Evolutionary conservation across 2,113 vertebrate species (phyloP), one percentile per base, ranked within the genome.

Genomic region (Plecturocebus donacophilus): DNA sequence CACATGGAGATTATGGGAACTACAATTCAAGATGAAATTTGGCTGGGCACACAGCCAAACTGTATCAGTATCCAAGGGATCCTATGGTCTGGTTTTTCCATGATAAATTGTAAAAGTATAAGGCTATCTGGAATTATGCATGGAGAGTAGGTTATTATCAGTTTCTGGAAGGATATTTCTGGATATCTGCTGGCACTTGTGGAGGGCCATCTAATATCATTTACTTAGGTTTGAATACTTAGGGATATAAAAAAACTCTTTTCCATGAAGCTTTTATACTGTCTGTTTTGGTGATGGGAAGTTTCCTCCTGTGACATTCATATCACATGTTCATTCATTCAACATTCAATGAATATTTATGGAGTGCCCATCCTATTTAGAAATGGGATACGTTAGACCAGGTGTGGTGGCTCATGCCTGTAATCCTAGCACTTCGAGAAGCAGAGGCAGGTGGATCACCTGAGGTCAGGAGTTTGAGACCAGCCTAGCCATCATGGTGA

Each of bases 191-290:
- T 94, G 66, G 20, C 49, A 27, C 9, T 66, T 86, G 66, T 21
- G 47, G 79, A 21, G 16, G 5, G 13, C 30, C 23, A 66, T 73
- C 73, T 45, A 81, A 56, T 45, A 64, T 73, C 35, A 81, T 10
- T 86, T 90, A 66, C 52, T 73, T 80, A 94, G 21, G 6, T 81
- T 81, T 90, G 73, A 75, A 32, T 94, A 66, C 52, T 81, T 91
- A 47, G 61, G 80, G 42, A 38, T 56, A 90, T 90, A 73, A 87
- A 66, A 66, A 8, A 91, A 56, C 2, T 66, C 14, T 66, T 96
- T 66, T 54, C 47, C 19, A 25, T 64, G 30, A 45, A 13, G 11
- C 25, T 40, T 86, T 87, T 70, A 23, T 68, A 61, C 70, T 56
- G 5, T 47, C 58, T 86, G 0, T 66, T 6, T 25, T 58, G 8